Base-by-base conservation (phyloP, 2,888 invertebrate genomes). In the Strigamia transsilvanica region DNA sequence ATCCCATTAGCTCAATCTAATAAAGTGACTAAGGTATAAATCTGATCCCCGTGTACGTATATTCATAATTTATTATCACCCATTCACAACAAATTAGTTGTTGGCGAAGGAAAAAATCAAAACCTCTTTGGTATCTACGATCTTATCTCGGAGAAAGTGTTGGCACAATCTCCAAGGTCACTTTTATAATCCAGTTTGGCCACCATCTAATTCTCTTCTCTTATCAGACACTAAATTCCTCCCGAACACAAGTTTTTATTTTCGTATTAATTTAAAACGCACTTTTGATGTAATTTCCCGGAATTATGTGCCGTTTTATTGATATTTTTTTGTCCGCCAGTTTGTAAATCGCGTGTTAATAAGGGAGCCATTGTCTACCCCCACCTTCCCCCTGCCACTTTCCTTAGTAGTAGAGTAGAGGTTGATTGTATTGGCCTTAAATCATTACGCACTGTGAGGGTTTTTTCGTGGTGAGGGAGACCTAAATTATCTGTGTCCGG, bases 401-500 rank as follows among this genome's bases (percentile, higher is more conserved):
- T 73, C 73, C 56, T 56, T 73, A 27, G 73, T 73, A n/a, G 32
- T 1, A 5, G 73, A 32, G 27, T 32, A 73, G 73, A 73, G 13
- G 27, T n/a, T 73, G 73, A 73, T 73, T 73, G 73, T 73, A 73
- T 73, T 73, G 73, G 73, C 73, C 73, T 32, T 73, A 73, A 73
- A 73, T 73, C 73, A 73, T 73, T 73, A 73, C 73, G 73, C 73
- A 73, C 73, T 27, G 27, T 73, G 32, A 73, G 73, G 32, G 73
- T 73, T 73, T 73, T 51, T 73, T 73, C 73, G 27, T 73, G 73
- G 73, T 32, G 32, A 73, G 73, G 73, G 73, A 32, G 73, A 73
- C 73, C 73, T 73, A 73, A 73, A 73, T 73, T 73, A 73, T 73
- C 73, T 73, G 73, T 73, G 73, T 73, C 73, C 73, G 73, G 73